phyloP scores from a whole-genome alignment of 2,113 vertebrate genomes.

The Bambusicola thoracicus region DNA sequence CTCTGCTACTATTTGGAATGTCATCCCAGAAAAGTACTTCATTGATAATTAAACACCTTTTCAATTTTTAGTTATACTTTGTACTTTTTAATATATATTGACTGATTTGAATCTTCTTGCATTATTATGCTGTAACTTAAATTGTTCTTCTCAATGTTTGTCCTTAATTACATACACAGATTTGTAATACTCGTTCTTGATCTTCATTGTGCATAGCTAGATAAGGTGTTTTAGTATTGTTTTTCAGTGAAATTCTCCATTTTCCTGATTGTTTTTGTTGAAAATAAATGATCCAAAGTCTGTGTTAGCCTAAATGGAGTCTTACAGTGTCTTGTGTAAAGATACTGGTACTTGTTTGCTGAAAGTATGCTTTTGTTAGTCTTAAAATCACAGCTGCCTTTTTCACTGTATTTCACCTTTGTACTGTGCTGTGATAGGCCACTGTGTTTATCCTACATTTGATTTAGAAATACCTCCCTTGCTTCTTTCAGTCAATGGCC shows the following conservation, averaged over 20 bases:
- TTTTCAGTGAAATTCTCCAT: neutral
- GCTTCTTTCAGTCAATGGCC: neutral
- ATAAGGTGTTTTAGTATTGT: neutral
- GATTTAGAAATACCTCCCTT: neutral
- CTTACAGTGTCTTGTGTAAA: neutral
- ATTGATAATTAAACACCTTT: neutral
- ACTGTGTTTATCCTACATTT: neutral
- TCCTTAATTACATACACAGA: neutral
- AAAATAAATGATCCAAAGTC: neutral
- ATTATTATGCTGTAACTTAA: neutral
- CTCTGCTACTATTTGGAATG: neutral
- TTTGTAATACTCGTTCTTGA: neutral
- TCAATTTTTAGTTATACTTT: neutral
- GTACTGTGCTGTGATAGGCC: neutral
- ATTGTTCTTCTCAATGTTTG: neutral
- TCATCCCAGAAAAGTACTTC: neutral
- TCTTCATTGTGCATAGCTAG: neutral
- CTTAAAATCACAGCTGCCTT: neutral
- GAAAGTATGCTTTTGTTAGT: neutral
- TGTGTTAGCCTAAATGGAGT: accelerated
- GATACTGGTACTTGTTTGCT: neutral
- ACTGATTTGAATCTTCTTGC: neutral
- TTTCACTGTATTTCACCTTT: neutral
- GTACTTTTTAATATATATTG: neutral
- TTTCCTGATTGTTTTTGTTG: neutral